phyloP scores from a whole-genome alignment of 2,113 vertebrate species.

The Notechis scutatus region DNA sequence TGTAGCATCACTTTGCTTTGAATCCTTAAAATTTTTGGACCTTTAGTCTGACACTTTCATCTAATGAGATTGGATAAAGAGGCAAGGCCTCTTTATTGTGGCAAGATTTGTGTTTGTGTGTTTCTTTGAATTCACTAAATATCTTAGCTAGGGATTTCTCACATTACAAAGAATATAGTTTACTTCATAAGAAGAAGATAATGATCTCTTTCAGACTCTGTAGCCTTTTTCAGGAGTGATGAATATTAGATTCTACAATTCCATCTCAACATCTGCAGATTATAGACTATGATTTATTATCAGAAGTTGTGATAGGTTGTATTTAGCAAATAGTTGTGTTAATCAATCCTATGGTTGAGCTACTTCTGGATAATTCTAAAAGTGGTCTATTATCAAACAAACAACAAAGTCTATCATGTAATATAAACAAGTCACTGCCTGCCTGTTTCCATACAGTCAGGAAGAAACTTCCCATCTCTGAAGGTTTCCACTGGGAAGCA shows the following conservation, averaged over 20 bases:
- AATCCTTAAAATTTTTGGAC: background rate
- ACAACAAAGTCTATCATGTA: background rate
- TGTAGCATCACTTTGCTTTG: background rate
- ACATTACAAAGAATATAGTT: background rate
- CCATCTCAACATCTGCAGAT: background rate
- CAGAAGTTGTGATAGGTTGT: background rate
- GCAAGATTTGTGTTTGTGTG: background rate
- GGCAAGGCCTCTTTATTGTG: background rate
- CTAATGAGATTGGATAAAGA: background rate
- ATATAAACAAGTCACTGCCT: background rate
- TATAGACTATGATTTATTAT: background rate
- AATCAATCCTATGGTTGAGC: background rate
- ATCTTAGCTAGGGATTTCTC: background rate
- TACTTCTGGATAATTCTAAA: background rate
- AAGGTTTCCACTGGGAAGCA: background rate
- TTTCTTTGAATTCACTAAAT: background rate
- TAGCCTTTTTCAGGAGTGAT: background rate
- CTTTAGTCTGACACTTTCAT: background rate
- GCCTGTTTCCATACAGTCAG: background rate
- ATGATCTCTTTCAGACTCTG: background rate
- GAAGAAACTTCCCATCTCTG: background rate
- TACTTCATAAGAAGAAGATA: background rate
- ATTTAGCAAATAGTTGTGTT: background rate
- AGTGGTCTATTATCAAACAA: background rate
- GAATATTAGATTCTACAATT: background rate